Evolutionary conservation across 2,113 vertebrate species (phyloP), one percentile per base, ranked within the genome.

Genomic region (Nyctereutes procyonoides): DNA sequence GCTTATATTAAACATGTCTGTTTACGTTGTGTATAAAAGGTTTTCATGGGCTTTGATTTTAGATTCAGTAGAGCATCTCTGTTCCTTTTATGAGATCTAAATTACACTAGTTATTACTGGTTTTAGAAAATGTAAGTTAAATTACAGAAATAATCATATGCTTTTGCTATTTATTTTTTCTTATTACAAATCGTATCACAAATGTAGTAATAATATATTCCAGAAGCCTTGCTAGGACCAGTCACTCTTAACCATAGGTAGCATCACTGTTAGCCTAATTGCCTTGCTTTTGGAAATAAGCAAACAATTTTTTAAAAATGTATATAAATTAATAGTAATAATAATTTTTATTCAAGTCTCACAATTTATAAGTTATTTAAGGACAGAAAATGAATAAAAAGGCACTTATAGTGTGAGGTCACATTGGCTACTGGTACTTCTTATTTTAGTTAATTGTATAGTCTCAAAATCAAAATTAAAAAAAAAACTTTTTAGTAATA

Each of bases 111-210:
- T 98, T 98, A 98, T 98, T 98, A 98, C 94, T n/a, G 73, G 93
- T 14, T 97, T 98, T 98, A 98, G 94, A 98, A 98, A 98, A 98
- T 93, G 93, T 62, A 96, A 98, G 98, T 98, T 98, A 97, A 95
- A 98, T 98, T 98, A 98, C 96, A 97, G 97, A 98, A 98, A 96
- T 98, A 98, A 97, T 97, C 58, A 17, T 95, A 97, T 96, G 96
- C 93, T 97, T 99, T 93, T 97, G 81, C 85, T 98, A 98, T 98
- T 98, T 98, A 96, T 98, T 98, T 98, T 94, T 98, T 97, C 96
- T 96, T 87, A 91, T 98, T 98, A 97, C 76, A 32, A 98, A 98
- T 93, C 22, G 0, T 67, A 97, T 97, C 86, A 92, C 90, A 98
- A 98, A 97, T 95, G 67, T 19, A 38, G 56, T 98, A 98, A 96